Base-by-base conservation (phyloP, 1,140 invertebrate genomes). In the Meteorus sp. region DNA sequence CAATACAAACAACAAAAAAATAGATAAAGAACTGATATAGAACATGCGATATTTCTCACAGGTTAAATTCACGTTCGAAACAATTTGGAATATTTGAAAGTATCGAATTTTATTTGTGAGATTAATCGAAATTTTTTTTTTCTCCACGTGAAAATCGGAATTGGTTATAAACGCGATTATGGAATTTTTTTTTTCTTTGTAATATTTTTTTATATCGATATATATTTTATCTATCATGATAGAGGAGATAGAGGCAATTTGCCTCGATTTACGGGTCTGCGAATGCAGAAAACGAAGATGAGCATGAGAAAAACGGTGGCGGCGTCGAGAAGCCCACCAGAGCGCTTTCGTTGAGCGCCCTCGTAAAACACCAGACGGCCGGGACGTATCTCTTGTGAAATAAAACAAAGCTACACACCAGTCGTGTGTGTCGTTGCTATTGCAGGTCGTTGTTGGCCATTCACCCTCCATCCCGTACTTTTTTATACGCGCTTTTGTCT, bases 401-500 rank as follows among this genome's bases (percentile, higher is more conserved):
- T 15, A 31, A 50, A 50, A 13, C 17, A 31, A 31, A 50, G 39
- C 35, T 44, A 19, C 15, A 35, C 35, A 39, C 23, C 22, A 41
- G 37, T 43, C 23, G 37, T 27, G 37, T 51, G 20, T 45, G 43
- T 56, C 23, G 33, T 17, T 31, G 31, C 43, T 56, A 56, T 44
- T 47, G 41, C 27, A 43, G 39, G 53, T 33, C 41, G 39, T 56
- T 56, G 54, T 56, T 56, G 25, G 27, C 54, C 41, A 56, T 56
- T 56, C 54, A 47, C 41, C 54, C 37, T 25, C 35, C n/a, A 20
- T 20, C 41, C 20, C 20, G 27, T 33, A 31, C 9, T 31, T 56
- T 56, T 56, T 23, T 55, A 0, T 27, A n/a, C 22, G 4, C 44
- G 35, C 35, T 39, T 11, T 13, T 13, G 27, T 29, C 8, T 39